phyloP scores from a whole-genome alignment of 2,888 invertebrate genomes.

The Nephrotoma flavescens region DNA sequence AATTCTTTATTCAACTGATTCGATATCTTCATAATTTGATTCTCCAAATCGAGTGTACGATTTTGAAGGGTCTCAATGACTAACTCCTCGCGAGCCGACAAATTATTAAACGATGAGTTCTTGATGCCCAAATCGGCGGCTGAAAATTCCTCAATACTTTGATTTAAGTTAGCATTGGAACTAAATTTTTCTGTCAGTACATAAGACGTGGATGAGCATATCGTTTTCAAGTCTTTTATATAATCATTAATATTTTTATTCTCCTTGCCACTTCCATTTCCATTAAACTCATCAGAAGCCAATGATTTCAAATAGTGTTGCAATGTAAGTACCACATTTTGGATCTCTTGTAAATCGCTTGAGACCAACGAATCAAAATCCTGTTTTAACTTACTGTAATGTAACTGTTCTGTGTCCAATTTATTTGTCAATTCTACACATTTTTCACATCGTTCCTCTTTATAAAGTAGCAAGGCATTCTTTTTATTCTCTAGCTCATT shows the following conservation, averaged over 20 bases:
- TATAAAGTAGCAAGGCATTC: neutral
- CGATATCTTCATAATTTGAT: neutral
- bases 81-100: neutral
- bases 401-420: neutral
- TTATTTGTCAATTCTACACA: neutral
- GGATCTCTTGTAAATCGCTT: neutral
- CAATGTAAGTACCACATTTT: neutral
- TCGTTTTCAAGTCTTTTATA: neutral
- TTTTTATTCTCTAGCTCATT: neutral
- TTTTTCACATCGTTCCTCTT: neutral
- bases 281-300: neutral
- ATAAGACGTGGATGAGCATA: neutral
- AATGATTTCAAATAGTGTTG: neutral
- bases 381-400: neutral
- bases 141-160: neutral
- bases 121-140: neutral
- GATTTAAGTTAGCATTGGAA: neutral
- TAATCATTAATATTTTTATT: conserved; percentile 1
- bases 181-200: neutral
- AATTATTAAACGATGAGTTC: neutral
- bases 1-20: neutral
- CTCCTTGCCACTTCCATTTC: neutral
- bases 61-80: neutral
- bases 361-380: neutral
- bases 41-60: neutral